Evolutionary conservation across 2,797 vertebrate genomes (phyloP), one percentile per base, ranked within the genome.

Genomic region (Typhlichthys subterraneus): DNA sequence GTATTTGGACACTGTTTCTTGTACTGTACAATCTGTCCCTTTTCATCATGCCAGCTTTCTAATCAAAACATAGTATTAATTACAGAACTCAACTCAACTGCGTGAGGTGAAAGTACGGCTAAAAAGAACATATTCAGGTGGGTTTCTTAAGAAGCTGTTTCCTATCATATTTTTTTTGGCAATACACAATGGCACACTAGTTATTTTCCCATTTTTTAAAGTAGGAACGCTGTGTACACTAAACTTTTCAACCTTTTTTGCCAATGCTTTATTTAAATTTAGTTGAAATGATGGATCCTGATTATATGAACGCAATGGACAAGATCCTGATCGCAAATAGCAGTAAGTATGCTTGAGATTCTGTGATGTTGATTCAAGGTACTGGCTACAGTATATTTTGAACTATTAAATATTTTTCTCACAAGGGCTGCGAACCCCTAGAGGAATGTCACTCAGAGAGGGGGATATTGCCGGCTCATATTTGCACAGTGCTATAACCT

Each of bases 401-500:
- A 52, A 33, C 9, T 70, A 2, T 62, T 31, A n/a, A 42, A 29
- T 46, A 12, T 29, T 38, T 61, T 15, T 60, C 42, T 64, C 7
- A 23, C 48, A 73, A 92, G 91, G 33, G 61, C 31, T 86, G 48
- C 71, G 77, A 64, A 54, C 45, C 1, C 82, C 80, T 4, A 58
- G 82, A 65, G 88, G 89, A 53, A 0, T 90, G 45, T 64, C 78
- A 2, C 67, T 94, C 53, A 86, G 58, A 63, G 94, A 96, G 1
- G 95, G 94, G 51, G 94, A 96, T 70, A 95, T 95, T 42, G 91
- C 87, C 51, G 88, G 60, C 45, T 85, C 65, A 4, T 86, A 76
- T 5, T 11, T 80, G 10, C 88, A 88, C 53, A 95, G 94, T 60
- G 91, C 93, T 55, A 92, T 95, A 55, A 83, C 73, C 53, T 96